Percentiles rank a stretch among this genome's conserved stretches.
Evolutionary conservation across 2,797 vertebrate genomes (phyloP).

Genomic region (Choloepus didactylus): DNA sequence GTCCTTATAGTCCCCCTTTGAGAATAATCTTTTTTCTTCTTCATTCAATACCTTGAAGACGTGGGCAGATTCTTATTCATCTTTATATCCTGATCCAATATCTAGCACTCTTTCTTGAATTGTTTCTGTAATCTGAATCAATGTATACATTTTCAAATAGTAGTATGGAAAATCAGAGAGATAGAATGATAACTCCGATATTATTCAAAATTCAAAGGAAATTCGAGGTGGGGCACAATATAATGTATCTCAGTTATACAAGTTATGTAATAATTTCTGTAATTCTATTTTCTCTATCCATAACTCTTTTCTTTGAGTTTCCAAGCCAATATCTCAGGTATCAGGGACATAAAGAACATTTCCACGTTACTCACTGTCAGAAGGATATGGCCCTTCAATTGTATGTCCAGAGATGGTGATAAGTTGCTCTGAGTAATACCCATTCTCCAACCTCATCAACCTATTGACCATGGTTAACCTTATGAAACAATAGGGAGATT

Average conservation of each 20-base stretch:
- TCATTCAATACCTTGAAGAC: background rate
- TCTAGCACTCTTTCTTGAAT: background rate
- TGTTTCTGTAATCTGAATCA: background rate
- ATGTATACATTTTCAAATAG: background rate
- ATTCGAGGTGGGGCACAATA: background rate
- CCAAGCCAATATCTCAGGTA: background rate
- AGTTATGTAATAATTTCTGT: background rate
- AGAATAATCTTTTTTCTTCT: background rate
- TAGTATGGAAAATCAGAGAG: background rate
- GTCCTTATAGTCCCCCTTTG: background rate
- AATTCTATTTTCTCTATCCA: background rate
- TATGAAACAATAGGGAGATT: background rate
- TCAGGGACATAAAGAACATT: background rate
- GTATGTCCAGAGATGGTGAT: background rate
- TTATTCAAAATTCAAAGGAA: conserved; percentile 1
- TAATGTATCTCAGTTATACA: background rate
- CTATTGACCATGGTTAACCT: background rate
- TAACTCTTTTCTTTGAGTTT: background rate
- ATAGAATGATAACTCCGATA: background rate
- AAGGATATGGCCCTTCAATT: background rate
- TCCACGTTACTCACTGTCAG: background rate
- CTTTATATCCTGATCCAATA: background rate
- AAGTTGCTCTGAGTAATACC: background rate
- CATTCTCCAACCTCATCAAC: background rate
- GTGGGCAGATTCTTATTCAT: background rate